phyloP scores from a whole-genome alignment of 2,113 vertebrate species.

The Amphiprion ocellaris region DNA sequence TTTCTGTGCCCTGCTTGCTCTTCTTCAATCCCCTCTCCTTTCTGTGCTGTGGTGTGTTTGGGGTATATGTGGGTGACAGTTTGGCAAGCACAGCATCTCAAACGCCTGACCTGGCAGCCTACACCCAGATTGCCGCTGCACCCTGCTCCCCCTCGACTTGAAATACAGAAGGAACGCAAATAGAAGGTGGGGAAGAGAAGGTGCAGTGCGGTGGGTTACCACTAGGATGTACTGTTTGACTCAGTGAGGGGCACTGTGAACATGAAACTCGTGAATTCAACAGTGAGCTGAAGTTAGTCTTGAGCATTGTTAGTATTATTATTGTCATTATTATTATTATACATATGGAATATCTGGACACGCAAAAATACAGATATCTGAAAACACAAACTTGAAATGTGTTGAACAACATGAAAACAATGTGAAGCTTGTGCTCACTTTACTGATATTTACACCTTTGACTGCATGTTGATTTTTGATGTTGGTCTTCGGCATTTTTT shows the following conservation, averaged over 20 bases:
- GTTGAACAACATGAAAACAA: slow-evolving; percentile 37
- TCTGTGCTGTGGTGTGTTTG: slow-evolving; percentile 41
- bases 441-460: slow-evolving; percentile 32
- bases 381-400: slow-evolving; percentile 13
- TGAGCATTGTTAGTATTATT: not conserved
- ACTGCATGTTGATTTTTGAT: slow-evolving; percentile 51
- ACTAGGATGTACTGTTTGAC: slow-evolving; percentile 63
- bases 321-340: not conserved
- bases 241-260: slow-evolving; percentile 9
- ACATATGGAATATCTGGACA: not conserved
- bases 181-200: slow-evolving; percentile 15
- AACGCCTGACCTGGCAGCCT: slow-evolving; percentile 55
- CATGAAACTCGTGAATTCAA: slow-evolving; percentile 3
- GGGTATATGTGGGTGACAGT: slow-evolving; percentile 51
- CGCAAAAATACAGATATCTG: slow-evolving; percentile 7
- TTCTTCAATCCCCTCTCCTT: slow-evolving; percentile 25
- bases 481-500: slow-evolving; percentile 32
- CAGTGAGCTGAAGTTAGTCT: not conserved
- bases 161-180: slow-evolving; percentile 37
- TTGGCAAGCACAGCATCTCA: slow-evolving; percentile 59
- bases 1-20: slow-evolving; percentile 34
- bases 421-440: slow-evolving; percentile 14
- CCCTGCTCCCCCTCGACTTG: slow-evolving; percentile 9
- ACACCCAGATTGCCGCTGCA: slow-evolving; percentile 41
- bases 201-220: slow-evolving; percentile 48